Evolutionary conservation across 2,888 invertebrate genomes (phyloP).

Genomic region (Zeuzera pyrina): DNA sequence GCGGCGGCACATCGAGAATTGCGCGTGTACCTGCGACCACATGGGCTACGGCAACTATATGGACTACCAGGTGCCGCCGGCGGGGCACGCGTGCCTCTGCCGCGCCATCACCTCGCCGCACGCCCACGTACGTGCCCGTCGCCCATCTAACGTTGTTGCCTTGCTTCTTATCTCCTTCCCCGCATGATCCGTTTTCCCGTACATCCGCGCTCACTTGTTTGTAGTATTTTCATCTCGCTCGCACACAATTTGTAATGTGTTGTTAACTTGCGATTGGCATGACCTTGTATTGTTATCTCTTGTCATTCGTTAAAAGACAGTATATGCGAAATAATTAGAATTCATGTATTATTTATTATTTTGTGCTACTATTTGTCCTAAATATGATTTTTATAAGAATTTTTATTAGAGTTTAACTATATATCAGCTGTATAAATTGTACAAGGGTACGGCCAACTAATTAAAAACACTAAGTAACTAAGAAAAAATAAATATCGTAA

Average conservation of each 20-base stretch:
- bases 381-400: no score
- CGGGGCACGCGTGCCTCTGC: constrained; percentile 64
- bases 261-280: constrained; percentile 8
- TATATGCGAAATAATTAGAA: no score
- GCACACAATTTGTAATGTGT: constrained; percentile 3
- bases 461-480: no score
- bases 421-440: no score
- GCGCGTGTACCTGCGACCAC: constrained; percentile 93
- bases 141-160: neutral
- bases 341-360: no score
- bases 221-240: constrained; percentile 23
- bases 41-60: constrained; percentile 94
- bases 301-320: no score
- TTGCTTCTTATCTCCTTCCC: constrained; percentile 12
- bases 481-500: no score
- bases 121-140: constrained; percentile 62
- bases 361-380: no score
- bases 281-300: no score
- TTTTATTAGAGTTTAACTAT: no score
- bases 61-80: constrained; percentile 86
- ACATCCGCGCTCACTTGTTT: constrained; percentile 39
- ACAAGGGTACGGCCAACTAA: no score
- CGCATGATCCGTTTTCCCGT: constrained; percentile 35
- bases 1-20: constrained; percentile 89
- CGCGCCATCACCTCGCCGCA: constrained; percentile 68